Base-by-base conservation (phyloP, 1,140 invertebrate genomes). In the Cydia fagiglandana region DNA sequence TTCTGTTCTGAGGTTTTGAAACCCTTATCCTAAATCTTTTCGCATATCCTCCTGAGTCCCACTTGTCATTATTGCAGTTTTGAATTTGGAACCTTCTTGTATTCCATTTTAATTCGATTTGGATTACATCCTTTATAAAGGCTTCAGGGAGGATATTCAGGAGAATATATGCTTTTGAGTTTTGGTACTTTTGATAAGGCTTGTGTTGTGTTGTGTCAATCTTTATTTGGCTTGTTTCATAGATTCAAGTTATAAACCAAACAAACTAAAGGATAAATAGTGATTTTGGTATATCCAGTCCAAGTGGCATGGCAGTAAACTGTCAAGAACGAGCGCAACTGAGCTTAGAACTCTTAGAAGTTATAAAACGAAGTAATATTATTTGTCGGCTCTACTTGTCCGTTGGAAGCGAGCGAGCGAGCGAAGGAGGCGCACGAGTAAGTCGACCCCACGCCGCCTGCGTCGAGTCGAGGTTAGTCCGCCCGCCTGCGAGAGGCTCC, bases 381-480 rank as follows among this genome's bases (percentile, higher is more conserved):
- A 83, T 61, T 61, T 12, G 56, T 24, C 17, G 20, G 56, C 56
- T 24, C 20, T 24, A 61, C 56, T 61, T 24, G 56, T 24, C 56
- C 66, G 34, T 38, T 76, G 81, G 81, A 83, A 82, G 79, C 78
- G 84, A 78, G 74, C 66, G 81, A 79, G 77, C 79, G 81, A 79
- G 77, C 79, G 78, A 83, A 82, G 81, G 80, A 79, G 78, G 78
- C 80, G 79, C 41, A 64, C 64, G 53, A 50, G 78, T 78, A 82
- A 86, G 81, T 84, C 86, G 82, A 91, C 87, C 90, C 90, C 88
- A 88, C 88, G 87, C 82, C 66, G 66, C 66, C 66, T 70, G 30
- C 81, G 86, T 82, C 84, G 88, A 88, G 86, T 82, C 84, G 88
- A 88, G 88, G 88, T 87, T 88, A 86, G 83, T 85, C 83, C 83